Base-by-base conservation (phyloP, 2,888 invertebrate genomes). In the Drosophila sordidula region DNA sequence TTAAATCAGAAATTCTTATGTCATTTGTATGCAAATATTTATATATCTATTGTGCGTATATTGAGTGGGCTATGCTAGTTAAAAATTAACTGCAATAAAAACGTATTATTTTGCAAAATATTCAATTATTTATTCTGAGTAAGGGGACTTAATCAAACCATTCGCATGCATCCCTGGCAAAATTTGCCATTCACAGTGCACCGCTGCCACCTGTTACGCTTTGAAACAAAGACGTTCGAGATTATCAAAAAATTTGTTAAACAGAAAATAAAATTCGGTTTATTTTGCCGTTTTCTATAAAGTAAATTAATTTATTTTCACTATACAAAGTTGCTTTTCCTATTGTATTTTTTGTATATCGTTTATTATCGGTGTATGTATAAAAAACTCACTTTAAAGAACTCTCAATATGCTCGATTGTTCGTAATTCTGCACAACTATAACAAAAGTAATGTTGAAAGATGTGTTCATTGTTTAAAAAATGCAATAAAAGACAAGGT, bases 231-330 rank as follows among this genome's bases (percentile, higher is more conserved):
- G 11, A n/a, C 14, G 8, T 1, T 3, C 11, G 3, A 47, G 3
- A 11, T 38, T 25, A 9, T 42, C 22, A 12, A 6, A 16, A 11
- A 14, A 6, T 9, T 12, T 14, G 2, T 25, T 11, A 16, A n/a
- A 6, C 4, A 1, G 3, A 9, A 12, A 54, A 47, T 51, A 6
- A 78, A 77, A 76, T 29, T 3, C 46, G n/a, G 14, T 29, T 2
- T 0, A 11, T 45, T 65, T 80, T 78, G 86, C 73, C 65, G 64
- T 71, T 82, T 77, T 89, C 25, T 88, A 73, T 58, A 77, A 82
- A 88, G 84, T 74, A 89, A 89, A 83, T 86, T 83, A 70, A 66
- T 85, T 88, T 88, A 86, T 83, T 89, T 89, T 74, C 9, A 68
- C 89, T 89, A 89, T 69, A 71, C 67, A 77, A 70, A 65, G 57